phyloP scores from a whole-genome alignment of 1,140 invertebrate species.

The Cyclina sinensis region DNA sequence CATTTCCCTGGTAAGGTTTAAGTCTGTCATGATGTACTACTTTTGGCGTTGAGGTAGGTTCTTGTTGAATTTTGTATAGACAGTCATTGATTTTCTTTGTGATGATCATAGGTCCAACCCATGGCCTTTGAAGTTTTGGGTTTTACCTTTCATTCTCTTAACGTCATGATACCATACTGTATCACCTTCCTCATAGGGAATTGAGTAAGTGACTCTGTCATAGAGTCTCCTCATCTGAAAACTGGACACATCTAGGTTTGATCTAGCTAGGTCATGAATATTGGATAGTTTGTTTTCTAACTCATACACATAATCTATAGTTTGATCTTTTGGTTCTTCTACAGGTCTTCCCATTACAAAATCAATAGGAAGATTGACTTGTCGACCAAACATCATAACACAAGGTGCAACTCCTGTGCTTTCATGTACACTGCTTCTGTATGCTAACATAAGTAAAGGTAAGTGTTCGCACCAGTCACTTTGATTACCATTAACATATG shows the following conservation, averaged over 20 bases:
- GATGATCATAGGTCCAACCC: background rate
- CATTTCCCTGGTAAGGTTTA: background rate
- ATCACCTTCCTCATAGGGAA: background rate
- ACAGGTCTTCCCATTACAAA: background rate
- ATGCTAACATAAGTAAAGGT: constrained; percentile 29
- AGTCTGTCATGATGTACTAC: constrained; percentile 26
- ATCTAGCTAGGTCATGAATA: background rate
- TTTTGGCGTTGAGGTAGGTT: background rate
- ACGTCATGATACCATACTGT: background rate
- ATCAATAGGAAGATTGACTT: constrained; percentile 54
- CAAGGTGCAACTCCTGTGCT: constrained; percentile 54
- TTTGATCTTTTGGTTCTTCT: background rate
- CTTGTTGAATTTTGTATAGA: background rate
- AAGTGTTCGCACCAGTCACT: constrained; percentile 60
- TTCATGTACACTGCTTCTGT: constrained; percentile 31
- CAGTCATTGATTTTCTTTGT: background rate
- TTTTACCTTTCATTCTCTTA: background rate
- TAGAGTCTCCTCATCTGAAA: background rate
- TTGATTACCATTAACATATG: constrained; percentile 17
- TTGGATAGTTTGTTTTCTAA: background rate
- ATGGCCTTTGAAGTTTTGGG: background rate
- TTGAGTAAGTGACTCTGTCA: background rate
- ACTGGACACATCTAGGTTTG: background rate
- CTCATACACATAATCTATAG: background rate
- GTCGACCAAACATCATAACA: constrained; percentile 62